Evolutionary conservation across 2,797 vertebrate species (phyloP).

Genomic region (Sardinella longiceps): DNA sequence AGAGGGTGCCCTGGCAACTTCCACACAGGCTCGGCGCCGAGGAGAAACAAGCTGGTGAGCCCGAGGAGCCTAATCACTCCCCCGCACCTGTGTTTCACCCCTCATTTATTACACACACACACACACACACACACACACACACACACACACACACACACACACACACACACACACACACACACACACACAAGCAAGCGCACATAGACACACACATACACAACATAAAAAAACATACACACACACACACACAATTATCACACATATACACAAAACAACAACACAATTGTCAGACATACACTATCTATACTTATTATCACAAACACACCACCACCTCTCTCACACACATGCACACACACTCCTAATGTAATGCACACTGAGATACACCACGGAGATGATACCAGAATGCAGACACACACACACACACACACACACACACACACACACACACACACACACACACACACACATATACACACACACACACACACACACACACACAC

Average conservation of each 20-base stretch:
- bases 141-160: neutral
- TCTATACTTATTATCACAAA: neutral
- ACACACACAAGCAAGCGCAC: neutral
- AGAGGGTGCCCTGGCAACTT: conserved; percentile 82
- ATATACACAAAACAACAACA: neutral
- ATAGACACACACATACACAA: neutral
- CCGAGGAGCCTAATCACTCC: conserved; percentile 71
- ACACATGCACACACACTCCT: neutral
- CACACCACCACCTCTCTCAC: neutral
- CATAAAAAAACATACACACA: neutral
- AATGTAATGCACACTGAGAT: neutral
- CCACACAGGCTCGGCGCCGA: conserved; percentile 71
- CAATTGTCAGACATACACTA: neutral
- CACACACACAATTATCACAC: neutral
- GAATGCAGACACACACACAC: neutral
- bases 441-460: neutral
- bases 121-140: conserved; percentile 29
- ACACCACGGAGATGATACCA: too few species aligned
- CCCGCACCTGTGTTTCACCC: conserved; percentile 44
- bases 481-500: neutral
- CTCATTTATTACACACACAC: conserved; percentile 47
- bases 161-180: neutral
- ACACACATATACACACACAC: neutral
- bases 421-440: neutral
- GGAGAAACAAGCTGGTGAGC: conserved; percentile 71